Base-by-base conservation (phyloP, 1,140 invertebrate genomes). In the Bombus polaris region DNA sequence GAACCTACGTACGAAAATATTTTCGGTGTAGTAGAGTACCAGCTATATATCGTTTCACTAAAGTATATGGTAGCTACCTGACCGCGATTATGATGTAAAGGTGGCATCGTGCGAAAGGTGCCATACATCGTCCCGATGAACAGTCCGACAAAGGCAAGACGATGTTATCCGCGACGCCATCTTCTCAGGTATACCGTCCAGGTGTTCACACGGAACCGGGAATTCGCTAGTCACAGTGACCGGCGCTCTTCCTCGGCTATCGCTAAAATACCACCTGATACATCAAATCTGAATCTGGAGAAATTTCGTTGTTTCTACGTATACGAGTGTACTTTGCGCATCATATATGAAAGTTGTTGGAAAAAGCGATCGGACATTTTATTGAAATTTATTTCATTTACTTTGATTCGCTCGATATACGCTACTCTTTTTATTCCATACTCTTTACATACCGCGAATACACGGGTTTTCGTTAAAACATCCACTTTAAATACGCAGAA, bases 161-260 rank as follows among this genome's bases (percentile, higher is more conserved):
- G 92, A 92, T 93, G 89, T 92, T 93, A 92, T 93, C 91, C 79
- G 74, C 83, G 47, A 84, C 90, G 83, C 80, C 87, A 92, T 92
- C 92, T 76, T 88, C 57, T 74, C 83, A 59, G 73, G 77, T 86
- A 79, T 76, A 81, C 84, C 84, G 88, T 88, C 86, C 78, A 90
- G 87, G 87, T 90, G 91, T 93, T 93, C 90, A 88, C 92, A 92
- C 92, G 90, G 89, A 92, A 92, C 88, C 47, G 83, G 87, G 88
- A 93, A 92, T 92, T 89, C 85, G 85, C 86, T 84, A 79, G 78
- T 86, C 86, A 82, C 78, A 66, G 83, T 90, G 87, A 82, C 80
- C 37, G 79, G 59, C 2, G 10, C 28, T 37, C 72, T 75, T 75
- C 59, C 81, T 66, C 39, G 22, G 66, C 35, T 75, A 25, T 65